Conservation (phyloP, 2,888 invertebrate genomes). For the Agrenia bidenticulata region DNA sequence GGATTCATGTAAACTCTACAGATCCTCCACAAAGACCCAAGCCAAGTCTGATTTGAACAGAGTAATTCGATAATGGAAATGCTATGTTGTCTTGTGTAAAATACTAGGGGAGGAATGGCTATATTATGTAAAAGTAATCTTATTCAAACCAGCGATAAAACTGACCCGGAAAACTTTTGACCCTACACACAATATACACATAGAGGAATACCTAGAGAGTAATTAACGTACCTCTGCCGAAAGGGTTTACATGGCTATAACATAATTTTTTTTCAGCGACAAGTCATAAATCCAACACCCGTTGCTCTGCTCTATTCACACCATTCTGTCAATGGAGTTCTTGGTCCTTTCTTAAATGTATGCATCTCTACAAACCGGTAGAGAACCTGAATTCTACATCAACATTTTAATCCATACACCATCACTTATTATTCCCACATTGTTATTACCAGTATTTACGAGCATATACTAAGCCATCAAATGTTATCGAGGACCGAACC, state of each 20-base stretch:
- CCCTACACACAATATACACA: not conserved
- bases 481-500: no score
- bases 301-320: not conserved
- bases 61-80: no score
- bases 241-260: no score
- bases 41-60: no score
- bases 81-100: no score
- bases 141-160: conserved; percentile 21
- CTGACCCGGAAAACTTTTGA: conserved; percentile 38
- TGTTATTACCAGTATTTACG: no score
- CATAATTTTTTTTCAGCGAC: no score
- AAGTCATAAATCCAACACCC: not conserved
- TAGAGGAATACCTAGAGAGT: not conserved
- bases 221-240: conserved; percentile 5
- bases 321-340: not conserved
- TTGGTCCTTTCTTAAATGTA: not conserved
- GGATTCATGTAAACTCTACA: no score
- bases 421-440: not conserved
- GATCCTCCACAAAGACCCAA: no score
- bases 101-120: no score
- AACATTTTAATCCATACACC: not conserved
- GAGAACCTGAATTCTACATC: not conserved
- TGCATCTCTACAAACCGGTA: not conserved
- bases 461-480: no score
- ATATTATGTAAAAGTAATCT: no score